Percentiles rank a stretch among this genome's conserved stretches.
phyloP scores from a whole-genome alignment of 2,113 vertebrate genomes.

The Saccopteryx leptura region DNA sequence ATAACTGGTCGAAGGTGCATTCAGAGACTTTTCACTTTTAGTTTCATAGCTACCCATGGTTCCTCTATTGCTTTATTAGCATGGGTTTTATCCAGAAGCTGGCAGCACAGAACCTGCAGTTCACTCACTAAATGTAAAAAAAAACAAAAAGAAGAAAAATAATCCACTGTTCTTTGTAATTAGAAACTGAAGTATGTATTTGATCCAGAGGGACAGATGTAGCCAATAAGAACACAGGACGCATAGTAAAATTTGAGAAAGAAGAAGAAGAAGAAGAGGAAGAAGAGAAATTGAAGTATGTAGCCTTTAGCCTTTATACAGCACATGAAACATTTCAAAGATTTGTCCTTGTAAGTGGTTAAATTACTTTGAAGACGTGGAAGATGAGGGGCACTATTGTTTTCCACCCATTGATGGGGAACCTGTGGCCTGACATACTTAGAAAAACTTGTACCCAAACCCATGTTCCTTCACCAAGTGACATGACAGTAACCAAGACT shows the following conservation, averaged over 20 bases:
- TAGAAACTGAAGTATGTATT: background rate
- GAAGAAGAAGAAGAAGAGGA: no score
- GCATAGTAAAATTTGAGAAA: no score
- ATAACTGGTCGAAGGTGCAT: background rate
- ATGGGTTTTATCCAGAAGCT: background rate
- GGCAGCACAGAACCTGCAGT: background rate
- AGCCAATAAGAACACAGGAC: no score
- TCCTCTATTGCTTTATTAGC: background rate
- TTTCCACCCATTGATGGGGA: background rate
- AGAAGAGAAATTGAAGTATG: background rate
- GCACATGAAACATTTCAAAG: background rate
- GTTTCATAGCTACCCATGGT: background rate
- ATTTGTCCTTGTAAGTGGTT: background rate
- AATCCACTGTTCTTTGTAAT: background rate
- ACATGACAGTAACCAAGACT: background rate
- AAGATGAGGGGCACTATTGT: background rate
- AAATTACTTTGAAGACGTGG: background rate
- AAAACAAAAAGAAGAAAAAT: background rate
- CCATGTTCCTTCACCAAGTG: background rate
- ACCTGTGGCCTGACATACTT: background rate
- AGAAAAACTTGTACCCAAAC: background rate
- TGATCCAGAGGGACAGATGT: no score
- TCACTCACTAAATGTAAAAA: background rate
- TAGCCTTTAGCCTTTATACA: background rate
- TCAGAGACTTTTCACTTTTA: background rate